A percentile compares a stretch with the other conserved stretches of the same genome.
Conservation (phyloP, 2,888 invertebrate genomes). For the Hydropsyche betteni region DNA sequence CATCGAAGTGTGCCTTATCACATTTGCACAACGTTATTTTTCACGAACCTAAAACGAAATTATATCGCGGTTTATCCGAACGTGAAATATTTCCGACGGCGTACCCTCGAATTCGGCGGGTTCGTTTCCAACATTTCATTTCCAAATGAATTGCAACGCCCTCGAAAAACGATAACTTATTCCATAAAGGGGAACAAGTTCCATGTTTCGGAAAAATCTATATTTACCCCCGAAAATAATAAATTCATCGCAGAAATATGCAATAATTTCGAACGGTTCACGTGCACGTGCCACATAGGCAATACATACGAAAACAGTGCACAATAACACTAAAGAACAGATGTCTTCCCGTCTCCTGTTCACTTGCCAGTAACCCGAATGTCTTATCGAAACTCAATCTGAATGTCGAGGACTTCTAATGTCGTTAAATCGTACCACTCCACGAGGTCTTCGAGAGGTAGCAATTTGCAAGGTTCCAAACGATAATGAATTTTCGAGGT, state of each 20-base stretch:
- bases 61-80: not conserved
- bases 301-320: not conserved
- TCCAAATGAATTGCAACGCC: constrained; percentile 7
- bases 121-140: constrained; percentile 1
- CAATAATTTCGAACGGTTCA: not conserved
- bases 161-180: constrained; percentile 19
- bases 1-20: no score
- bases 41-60: not conserved
- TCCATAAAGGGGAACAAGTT: not conserved
- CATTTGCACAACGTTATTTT: not conserved
- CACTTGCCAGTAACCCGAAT: no score
- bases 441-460: constrained; percentile 10
- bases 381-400: no score
- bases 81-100: not conserved
- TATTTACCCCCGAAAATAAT: not conserved
- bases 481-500: constrained; percentile 26
- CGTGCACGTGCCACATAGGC: constrained; percentile 1
- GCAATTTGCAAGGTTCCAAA: constrained; percentile 23
- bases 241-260: no score
- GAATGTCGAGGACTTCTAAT: constrained; percentile 10
- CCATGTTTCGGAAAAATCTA: not conserved
- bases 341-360: no score
- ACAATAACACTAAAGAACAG: not conserved
- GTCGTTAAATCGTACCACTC: not conserved
- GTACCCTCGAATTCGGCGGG: no score